These are phyloP conservation scores for Deroplatys truncata DNA, from an alignment of 2,888 invertebrate genomes.

Conservation along the genomic window DNA sequence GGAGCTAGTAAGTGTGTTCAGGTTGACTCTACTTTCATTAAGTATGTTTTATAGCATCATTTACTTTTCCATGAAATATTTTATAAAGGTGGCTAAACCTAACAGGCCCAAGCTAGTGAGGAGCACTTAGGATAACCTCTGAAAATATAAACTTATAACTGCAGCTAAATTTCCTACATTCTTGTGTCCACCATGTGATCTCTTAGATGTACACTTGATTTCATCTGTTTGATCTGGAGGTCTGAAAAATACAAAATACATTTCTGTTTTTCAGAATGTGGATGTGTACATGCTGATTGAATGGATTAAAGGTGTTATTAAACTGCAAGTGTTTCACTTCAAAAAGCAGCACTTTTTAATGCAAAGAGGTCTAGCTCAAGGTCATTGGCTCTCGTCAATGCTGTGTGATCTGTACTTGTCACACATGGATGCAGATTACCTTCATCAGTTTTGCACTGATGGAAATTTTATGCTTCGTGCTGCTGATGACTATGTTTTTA, in stretches of 20 bases:
- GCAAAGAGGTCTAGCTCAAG: background rate
- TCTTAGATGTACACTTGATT: background rate
- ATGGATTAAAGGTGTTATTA: background rate
- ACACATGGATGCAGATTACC: background rate
- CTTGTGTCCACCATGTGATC: too few relatives aligned
- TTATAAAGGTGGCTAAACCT: too few relatives aligned
- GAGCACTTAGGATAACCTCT: too few relatives aligned
- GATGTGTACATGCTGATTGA: background rate
- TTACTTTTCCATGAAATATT: too few relatives aligned
- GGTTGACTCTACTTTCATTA: too few relatives aligned
- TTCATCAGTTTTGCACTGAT: background rate
- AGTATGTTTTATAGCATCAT: too few relatives aligned
- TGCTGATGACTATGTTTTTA: background rate
- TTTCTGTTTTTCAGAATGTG: background rate
- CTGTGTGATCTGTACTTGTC: background rate
- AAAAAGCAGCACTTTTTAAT: background rate
- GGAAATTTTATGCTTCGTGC: background rate
- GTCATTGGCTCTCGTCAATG: background rate
- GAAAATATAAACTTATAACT: too few relatives aligned
- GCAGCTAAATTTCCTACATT: too few relatives aligned
- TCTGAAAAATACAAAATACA: background rate
- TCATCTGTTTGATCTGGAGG: background rate
- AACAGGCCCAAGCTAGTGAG: too few relatives aligned
- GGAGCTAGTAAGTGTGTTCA: too few relatives aligned
- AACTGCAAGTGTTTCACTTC: background rate